These are phyloP conservation scores for Oxyura jamaicensis DNA, from an alignment of 2,113 vertebrate species.

Conservation along the genomic window DNA sequence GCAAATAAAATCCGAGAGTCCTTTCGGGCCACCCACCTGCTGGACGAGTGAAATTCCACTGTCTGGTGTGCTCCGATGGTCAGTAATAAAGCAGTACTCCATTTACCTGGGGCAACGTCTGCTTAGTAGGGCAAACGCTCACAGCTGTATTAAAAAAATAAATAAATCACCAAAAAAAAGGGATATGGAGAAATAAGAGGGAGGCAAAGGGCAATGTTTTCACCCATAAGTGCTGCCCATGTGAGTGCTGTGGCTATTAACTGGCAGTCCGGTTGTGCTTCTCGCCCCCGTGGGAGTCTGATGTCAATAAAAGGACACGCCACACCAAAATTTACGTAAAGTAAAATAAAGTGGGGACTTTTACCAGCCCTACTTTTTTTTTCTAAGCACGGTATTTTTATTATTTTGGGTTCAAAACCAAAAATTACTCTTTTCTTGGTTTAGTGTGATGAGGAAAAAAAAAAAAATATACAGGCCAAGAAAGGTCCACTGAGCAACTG, in stretches of 20 bases:
- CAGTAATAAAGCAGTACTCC: accelerated
- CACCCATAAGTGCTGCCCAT: too few relatives aligned
- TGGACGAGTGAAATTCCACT: not conserved
- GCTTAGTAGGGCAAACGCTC: too few relatives aligned
- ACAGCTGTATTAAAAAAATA: too few relatives aligned
- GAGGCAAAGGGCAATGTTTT: not conserved
- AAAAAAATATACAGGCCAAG: not conserved
- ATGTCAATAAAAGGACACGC: not conserved
- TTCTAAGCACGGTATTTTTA: accelerated
- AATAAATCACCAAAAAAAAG: not conserved
- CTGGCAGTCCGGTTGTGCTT: too few relatives aligned
- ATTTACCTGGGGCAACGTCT: accelerated
- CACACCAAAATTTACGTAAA: not conserved
- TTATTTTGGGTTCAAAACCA: not conserved
- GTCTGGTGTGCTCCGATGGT: not conserved
- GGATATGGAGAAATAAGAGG: not conserved
- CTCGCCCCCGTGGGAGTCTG: accelerated
- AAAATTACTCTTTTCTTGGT: not conserved
- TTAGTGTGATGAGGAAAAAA: too few relatives aligned
- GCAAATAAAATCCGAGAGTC: not conserved
- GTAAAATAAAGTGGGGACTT: not conserved
- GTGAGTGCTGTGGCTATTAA: not conserved
- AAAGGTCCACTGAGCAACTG: accelerated
- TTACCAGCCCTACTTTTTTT: not conserved
- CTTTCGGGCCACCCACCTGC: not conserved